Evolutionary conservation across 1,140 invertebrate species (phyloP), one percentile per base, ranked within the genome.

Genomic region (Drosophila sp.): DNA sequence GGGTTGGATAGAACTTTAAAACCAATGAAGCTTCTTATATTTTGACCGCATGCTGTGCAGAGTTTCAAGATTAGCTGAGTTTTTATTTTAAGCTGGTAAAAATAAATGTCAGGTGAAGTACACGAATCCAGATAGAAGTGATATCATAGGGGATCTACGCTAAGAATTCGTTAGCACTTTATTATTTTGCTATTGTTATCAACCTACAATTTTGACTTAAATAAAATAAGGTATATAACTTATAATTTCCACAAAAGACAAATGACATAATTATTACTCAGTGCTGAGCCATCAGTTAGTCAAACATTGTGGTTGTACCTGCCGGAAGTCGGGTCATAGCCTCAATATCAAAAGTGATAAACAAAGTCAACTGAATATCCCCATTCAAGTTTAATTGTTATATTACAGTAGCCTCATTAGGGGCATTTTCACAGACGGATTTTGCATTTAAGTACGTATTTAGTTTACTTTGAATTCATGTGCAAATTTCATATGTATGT

Each of bases 401-500:
- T 45, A 11, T 16, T n/a, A 43, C 18, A 29, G 38, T 53, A 57
- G 18, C 41, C 71, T 56, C 50, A 62, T 83, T 78, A 56, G 70
- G 11, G 66, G 50, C 36, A n/a, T n/a, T 62, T 74, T 51, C 56
- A 71, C 48, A 18, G 59, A 11, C 25, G 40, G 29, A 63, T 36
- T 69, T 34, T 51, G 38, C 29, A 46, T 40, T 40, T 51, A 59
- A 41, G 65, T 54, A 16, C 21, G 11, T 40, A 14, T 50, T 11
- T 48, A 48, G 36, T 41, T 54, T 46, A 45, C 40, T 43, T 46
- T 32, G 38, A 46, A 61, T 41, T 54, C 64, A 80, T 71, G 65
- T 86, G 70, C 81, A 78, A 72, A 81, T 72, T 74, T 80, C 70
- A 72, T 72, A 76, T 84, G 80, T 84, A 73, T 84, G 73, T 84